phyloP scores from a whole-genome alignment of 2,113 vertebrate species.

The zebrafish (Danio rerio) region DNA sequence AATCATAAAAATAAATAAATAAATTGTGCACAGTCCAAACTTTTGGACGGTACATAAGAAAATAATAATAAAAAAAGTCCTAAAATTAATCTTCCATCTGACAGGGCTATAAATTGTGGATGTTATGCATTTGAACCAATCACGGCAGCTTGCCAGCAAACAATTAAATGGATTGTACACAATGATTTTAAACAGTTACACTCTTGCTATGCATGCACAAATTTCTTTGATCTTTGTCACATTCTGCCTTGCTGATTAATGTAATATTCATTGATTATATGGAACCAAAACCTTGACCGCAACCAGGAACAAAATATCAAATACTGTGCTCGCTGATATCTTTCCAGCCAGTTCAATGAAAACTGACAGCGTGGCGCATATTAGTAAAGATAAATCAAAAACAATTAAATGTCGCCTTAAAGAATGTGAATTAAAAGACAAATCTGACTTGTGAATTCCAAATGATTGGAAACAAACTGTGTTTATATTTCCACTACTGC shows the following conservation, averaged over 20 bases:
- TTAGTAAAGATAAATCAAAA: constrained; percentile 32
- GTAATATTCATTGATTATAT: constrained; percentile 40
- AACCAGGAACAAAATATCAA: constrained; percentile 31
- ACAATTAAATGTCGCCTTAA: constrained; percentile 23
- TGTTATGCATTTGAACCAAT: constrained; percentile 13
- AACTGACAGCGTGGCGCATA: constrained; percentile 8
- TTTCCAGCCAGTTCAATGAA: constrained; percentile 21
- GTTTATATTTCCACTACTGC: constrained; percentile 12
- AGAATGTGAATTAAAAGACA: constrained; percentile 21
- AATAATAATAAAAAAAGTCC: neutral
- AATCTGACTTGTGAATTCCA: neutral
- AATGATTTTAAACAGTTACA: constrained; percentile 31
- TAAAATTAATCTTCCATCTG: constrained; percentile 3
- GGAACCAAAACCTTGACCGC: constrained; percentile 21
- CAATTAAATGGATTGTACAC: constrained; percentile 29
- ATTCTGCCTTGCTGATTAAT: constrained; percentile 32
- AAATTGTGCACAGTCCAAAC: neutral
- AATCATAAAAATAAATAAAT: neutral
- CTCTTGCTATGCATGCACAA: constrained; percentile 22
- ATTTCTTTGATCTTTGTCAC: constrained; percentile 11
- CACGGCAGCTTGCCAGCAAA: neutral
- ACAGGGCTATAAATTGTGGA: constrained; percentile 19
- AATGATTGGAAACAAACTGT: constrained; percentile 23
- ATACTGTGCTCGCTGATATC: constrained; percentile 11
- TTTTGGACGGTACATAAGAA: neutral